Conservation (phyloP, 30 jellyfish, hydroid and myxozoan species). For the Rhopilema esculentum region DNA sequence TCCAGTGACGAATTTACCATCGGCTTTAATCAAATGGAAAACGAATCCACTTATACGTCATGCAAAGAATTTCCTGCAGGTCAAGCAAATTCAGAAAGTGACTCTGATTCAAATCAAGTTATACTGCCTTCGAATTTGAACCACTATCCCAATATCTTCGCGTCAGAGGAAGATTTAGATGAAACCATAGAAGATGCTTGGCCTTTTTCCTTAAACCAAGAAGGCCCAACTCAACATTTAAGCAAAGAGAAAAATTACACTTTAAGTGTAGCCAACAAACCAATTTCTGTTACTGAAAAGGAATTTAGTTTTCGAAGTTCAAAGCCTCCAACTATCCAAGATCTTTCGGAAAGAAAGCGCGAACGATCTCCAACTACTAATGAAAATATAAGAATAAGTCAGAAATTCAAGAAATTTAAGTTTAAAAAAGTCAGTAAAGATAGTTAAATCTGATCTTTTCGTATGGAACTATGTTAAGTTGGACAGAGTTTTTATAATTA, state of each 20-base stretch:
- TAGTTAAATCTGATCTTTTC: neutral
- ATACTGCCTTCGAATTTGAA: constrained; percentile 37
- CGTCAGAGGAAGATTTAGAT: constrained; percentile 5
- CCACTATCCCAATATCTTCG: constrained; percentile 39
- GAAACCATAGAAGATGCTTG: neutral
- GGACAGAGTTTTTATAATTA: neutral
- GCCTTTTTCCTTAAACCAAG: constrained; percentile 35
- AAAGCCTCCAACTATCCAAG: neutral
- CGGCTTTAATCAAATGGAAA: neutral
- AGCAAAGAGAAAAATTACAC: neutral
- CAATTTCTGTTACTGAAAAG: neutral
- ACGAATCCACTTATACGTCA: neutral
- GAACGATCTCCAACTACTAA: neutral
- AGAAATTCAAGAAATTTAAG: constrained; percentile 5
- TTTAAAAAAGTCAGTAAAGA: neutral
- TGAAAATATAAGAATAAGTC: neutral
- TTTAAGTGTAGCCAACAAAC: neutral
- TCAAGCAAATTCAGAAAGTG: neutral
- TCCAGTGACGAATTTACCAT: neutral
- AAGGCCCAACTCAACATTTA: constrained; percentile 38
- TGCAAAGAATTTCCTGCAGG: neutral
- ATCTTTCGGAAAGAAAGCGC: neutral
- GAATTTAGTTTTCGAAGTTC: neutral
- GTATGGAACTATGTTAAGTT: neutral
- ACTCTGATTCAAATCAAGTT: neutral